phyloP scores from a whole-genome alignment of 2,113 vertebrate genomes.

The Cephalopterus ornatus region DNA sequence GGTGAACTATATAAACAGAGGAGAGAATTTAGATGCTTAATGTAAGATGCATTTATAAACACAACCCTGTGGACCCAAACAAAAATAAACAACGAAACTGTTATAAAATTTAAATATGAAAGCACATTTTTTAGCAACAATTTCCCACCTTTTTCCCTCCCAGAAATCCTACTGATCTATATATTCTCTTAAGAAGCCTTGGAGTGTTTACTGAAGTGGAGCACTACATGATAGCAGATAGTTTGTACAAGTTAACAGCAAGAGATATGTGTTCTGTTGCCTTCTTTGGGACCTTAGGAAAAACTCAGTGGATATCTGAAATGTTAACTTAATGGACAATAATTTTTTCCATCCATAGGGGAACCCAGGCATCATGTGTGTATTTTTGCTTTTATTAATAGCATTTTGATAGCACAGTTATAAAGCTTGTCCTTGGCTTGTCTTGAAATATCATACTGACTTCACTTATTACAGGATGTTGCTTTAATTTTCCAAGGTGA shows the following conservation, averaged over 20 bases:
- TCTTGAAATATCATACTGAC: conserved; percentile 50
- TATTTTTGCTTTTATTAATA: conserved; percentile 64
- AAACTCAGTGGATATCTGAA: conserved; percentile 11
- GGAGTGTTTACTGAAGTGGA: neutral
- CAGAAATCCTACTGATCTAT: neutral
- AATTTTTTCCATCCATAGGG: conserved; percentile 39
- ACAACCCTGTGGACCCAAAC: neutral
- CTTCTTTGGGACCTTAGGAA: conserved; percentile 18
- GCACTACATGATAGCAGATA: neutral
- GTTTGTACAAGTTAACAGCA: neutral
- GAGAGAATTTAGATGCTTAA: neutral
- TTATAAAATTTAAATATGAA: neutral
- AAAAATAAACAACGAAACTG: neutral
- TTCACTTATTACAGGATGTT: conserved; percentile 45
- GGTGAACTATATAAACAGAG: neutral
- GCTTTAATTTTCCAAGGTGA: conserved; percentile 65
- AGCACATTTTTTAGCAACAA: neutral
- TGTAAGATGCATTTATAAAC: neutral
- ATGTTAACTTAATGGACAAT: conserved; percentile 46
- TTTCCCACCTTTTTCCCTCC: neutral
- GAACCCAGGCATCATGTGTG: neutral
- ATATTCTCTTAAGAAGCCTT: neutral
- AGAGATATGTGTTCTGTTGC: conserved; percentile 5
- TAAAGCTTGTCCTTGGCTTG: conserved; percentile 57
- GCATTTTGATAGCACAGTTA: conserved; percentile 52